Percentiles rank a stretch among this genome's conserved stretches.
These are phyloP conservation scores for Tetheella fluctuosa DNA, from an alignment of 2,888 invertebrate genomes.

Conservation along the genomic window DNA sequence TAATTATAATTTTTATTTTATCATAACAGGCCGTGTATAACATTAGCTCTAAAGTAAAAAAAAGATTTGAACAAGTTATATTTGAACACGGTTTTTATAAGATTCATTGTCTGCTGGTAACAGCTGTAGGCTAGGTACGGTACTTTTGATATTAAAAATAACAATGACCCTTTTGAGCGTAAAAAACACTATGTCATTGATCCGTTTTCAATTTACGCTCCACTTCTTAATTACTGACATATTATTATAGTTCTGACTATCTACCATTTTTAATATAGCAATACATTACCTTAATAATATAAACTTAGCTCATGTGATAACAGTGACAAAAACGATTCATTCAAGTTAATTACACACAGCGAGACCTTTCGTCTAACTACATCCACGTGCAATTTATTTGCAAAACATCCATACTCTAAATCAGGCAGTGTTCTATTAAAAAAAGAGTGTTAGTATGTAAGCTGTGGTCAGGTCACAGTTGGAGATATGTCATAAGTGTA, in stretches of 20 bases:
- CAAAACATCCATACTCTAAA: neutral
- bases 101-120: neutral
- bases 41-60: no score
- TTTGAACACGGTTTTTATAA: no score
- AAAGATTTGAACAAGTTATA: no score
- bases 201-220: neutral
- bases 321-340: neutral
- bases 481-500: slow-evolving; percentile 11
- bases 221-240: no score
- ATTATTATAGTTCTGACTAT: neutral
- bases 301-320: neutral
- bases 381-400: neutral
- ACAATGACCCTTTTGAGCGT: neutral
- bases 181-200: neutral
- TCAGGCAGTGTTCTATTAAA: neutral
- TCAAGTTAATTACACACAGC: neutral
- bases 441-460: neutral
- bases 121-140: neutral
- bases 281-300: neutral
- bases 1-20: no score
- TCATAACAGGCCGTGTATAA: no score
- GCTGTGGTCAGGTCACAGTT: neutral
- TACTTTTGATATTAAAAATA: neutral
- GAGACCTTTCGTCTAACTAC: neutral
- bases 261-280: neutral